These are phyloP conservation scores for Gobionotothen gibberifrons DNA, from an alignment of 2,797 vertebrate species.

Conservation along the genomic window DNA sequence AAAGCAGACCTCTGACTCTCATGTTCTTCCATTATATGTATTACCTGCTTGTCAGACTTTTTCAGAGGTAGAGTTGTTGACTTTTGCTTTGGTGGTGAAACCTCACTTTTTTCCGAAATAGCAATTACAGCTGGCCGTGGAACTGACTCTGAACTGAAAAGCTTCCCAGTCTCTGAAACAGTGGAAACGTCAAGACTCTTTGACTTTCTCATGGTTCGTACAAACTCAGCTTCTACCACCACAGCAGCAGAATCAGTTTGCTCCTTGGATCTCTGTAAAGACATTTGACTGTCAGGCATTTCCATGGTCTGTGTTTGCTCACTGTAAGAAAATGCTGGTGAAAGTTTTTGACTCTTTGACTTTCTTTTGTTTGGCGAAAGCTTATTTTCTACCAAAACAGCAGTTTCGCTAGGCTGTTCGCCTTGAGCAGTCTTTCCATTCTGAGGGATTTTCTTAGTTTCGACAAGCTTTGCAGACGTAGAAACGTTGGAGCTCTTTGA, in stretches of 20 bases:
- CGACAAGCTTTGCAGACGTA: not conserved
- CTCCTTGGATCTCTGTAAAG: not conserved
- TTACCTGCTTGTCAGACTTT: not conserved
- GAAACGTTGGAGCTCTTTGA: slow-evolving; percentile 4
- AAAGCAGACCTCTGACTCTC: not conserved
- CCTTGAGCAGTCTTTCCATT: not conserved
- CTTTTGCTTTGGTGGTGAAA: slow-evolving; percentile 33
- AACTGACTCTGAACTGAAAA: not conserved
- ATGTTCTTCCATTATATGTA: not conserved
- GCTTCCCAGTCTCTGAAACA: not conserved
- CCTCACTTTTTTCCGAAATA: not conserved
- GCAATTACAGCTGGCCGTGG: not conserved
- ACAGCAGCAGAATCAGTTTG: not conserved
- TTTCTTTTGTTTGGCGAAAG: slow-evolving; percentile 17
- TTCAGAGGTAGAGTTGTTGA: slow-evolving; percentile 22
- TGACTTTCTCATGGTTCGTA: slow-evolving; percentile 8
- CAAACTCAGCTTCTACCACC: not conserved
- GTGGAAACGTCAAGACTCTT: slow-evolving; percentile 13
- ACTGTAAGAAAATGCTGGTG: slow-evolving; percentile 3
- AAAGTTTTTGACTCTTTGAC: slow-evolving; percentile 17
- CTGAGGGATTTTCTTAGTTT: slow-evolving; percentile 1
- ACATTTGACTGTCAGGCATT: not conserved
- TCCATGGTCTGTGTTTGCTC: slow-evolving; percentile 3
- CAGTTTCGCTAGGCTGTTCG: not conserved
- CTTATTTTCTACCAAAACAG: not conserved